A percentile compares a stretch with the other conserved stretches of the same genome.
Evolutionary conservation across 2,797 vertebrate species (phyloP).

Genomic region (Cyprinodon diabolis): DNA sequence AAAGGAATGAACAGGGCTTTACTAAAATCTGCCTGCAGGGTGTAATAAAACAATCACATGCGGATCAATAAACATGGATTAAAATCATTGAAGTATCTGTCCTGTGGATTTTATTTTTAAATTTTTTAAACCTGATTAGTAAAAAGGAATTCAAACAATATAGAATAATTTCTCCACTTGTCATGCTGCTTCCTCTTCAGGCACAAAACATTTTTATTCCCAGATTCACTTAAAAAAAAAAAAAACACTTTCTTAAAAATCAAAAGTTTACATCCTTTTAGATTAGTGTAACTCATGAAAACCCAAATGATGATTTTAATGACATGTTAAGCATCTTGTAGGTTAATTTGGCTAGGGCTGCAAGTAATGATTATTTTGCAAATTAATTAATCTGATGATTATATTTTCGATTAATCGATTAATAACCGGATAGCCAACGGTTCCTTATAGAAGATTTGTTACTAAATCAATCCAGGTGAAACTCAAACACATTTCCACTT

Average conservation of each 20-base stretch:
- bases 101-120: background rate
- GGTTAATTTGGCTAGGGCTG: no score
- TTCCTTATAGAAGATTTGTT: no score
- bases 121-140: background rate
- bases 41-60: constrained; percentile 13
- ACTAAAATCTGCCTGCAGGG: constrained; percentile 14
- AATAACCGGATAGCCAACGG: no score
- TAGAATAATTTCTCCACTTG: background rate
- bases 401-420: no score
- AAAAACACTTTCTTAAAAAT: background rate
- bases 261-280: background rate
- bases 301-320: background rate
- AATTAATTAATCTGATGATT: no score
- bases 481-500: no score
- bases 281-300: background rate
- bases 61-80: background rate
- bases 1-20: constrained; percentile 17
- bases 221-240: no score
- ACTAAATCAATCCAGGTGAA: no score
- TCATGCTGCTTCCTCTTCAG: background rate
- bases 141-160: background rate
- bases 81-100: background rate
- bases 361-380: no score
- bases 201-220: background rate
- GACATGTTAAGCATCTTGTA: background rate